Evolutionary conservation across 2,888 invertebrate genomes (phyloP).

Genomic region (Phalera bucephala): DNA sequence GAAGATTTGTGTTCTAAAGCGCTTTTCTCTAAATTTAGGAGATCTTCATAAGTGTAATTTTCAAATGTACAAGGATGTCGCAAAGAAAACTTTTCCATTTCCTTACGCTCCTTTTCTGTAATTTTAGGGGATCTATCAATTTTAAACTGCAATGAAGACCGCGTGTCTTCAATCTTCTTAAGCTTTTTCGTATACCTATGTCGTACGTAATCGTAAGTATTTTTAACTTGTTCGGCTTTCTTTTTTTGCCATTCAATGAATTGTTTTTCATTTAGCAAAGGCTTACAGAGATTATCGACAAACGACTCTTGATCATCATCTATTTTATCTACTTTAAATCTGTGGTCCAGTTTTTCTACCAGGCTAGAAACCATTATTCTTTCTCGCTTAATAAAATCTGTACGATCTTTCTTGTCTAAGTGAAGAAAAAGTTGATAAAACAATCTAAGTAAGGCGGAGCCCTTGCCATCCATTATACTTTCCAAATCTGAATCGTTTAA

Average conservation of each 20-base stretch:
- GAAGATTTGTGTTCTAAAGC: conserved; percentile 47
- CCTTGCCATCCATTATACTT: conserved; percentile 74
- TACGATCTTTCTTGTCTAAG: conserved; percentile 82
- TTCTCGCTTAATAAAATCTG: conserved; percentile 78
- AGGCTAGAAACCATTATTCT: conserved; percentile 64
- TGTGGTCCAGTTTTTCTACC: conserved; percentile 60
- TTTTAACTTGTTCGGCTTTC: conserved; percentile 68
- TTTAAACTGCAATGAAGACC: conserved; percentile 36
- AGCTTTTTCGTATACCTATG: conserved; percentile 68
- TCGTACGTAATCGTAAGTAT: conserved; percentile 63
- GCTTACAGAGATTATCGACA: conserved; percentile 66
- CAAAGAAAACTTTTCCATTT: conserved; percentile 60
- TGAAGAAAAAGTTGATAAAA: conserved; percentile 85
- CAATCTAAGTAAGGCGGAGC: conserved; percentile 77
- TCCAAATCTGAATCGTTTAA: conserved; percentile 67
- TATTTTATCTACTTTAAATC: conserved; percentile 61
- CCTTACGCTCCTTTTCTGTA: conserved; percentile 45
- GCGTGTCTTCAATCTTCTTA: conserved; percentile 52
- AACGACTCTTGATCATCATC: conserved; percentile 52
- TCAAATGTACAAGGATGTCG: conserved; percentile 60
- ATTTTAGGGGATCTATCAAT: conserved; percentile 28
- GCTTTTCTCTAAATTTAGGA: conserved; percentile 57
- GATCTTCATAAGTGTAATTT: conserved; percentile 67
- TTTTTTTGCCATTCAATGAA: conserved; percentile 83
- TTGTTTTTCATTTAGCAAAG: conserved; percentile 70